Base-by-base conservation (phyloP, 2,113 vertebrate genomes). In the Paraplagusia blochii region DNA sequence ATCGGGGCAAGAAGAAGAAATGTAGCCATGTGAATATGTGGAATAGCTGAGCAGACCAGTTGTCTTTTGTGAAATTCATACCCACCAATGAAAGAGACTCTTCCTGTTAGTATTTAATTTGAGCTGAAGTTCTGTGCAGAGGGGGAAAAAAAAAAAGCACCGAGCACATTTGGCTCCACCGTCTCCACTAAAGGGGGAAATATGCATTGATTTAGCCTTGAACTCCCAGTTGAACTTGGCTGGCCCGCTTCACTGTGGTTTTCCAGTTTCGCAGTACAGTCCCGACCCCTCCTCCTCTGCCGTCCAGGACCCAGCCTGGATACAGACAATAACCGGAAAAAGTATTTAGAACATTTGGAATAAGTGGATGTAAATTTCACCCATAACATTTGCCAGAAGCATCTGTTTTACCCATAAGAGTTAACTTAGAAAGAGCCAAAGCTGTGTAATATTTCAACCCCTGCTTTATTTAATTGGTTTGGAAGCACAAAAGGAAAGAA, bases 381-480 rank as follows among this genome's bases (percentile, higher is more conserved):
- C 67, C 70, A 75, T 77, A 81, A 79, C 63, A 70, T 79, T 81
- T 77, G 79, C 77, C 75, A 83, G 78, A 80, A 76, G 74, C 88
- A 87, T 90, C 85, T 90, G 86, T 85, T 91, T 88, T 89, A 88
- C 87, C 81, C 66, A 87, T 88, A 77, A 84, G 68, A 78, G 69
- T 65, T 43, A 51, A 70, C 54, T 44, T 78, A 72, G 63, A 63
- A 48, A 72, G 54, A 74, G 73, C 56, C 74, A 73, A 75, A 84
- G 61, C 66, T 79, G 72, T 87, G 80, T 70, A 81, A 78, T 83
- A 80, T 83, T 84, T 88, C 78, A 85, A 66, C 63, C 58, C 56
- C 9, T 75, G 62, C 74, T 85, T 88, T 81, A 70, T 82, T 85
- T 86, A 79, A 85, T 83, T 74, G 72, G 63, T 74, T 85, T 83